Evolutionary conservation across 1,140 invertebrate species (phyloP), one percentile per base, ranked within the genome.

Genomic region (Papilio glaucus): DNA sequence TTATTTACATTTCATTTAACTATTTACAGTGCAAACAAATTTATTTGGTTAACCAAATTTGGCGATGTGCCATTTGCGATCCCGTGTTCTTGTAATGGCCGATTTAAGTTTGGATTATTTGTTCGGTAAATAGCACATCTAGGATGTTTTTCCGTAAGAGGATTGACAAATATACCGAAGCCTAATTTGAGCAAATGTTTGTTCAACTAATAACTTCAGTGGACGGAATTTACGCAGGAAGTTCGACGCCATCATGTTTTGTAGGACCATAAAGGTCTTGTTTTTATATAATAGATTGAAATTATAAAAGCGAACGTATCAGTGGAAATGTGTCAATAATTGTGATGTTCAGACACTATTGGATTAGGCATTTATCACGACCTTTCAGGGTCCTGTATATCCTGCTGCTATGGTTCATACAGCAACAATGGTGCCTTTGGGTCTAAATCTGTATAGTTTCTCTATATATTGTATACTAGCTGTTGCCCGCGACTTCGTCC

Each of bases 61-160:
- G 61, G 61, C 33, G 18, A 15, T 18, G 4, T n/a, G 26, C 60
- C 24, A 33, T 61, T 61, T 33, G 60, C 29, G 3, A 33, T 61
- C 33, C 33, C 62, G 9, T 65, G 37, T 39, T 15, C 37, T 7
- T 18, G 37, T 65, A 65, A 65, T 41, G 62, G 37, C 18, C 37
- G 15, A 65, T 65, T 65, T 65, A 65, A 65, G 62, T 63, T 63
- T 21, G 3, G 15, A 39, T 39, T 63, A 29, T 63, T 63, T 63
- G 33, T 18, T 38, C 13, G 4, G 61, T 63, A 63, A 63, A 63
- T 33, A 63, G 33, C 10, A 15, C 4, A 4, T 37, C 13, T 60
- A 37, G 29, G 61, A 5, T 62, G 18, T 65, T 65, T 39, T 65
- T 39, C 37, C 62, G 60, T 65, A 65, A 39, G 37, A 39, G 62